phyloP scores from a whole-genome alignment of 1,140 invertebrate species.

The Dendroctonus valens region DNA sequence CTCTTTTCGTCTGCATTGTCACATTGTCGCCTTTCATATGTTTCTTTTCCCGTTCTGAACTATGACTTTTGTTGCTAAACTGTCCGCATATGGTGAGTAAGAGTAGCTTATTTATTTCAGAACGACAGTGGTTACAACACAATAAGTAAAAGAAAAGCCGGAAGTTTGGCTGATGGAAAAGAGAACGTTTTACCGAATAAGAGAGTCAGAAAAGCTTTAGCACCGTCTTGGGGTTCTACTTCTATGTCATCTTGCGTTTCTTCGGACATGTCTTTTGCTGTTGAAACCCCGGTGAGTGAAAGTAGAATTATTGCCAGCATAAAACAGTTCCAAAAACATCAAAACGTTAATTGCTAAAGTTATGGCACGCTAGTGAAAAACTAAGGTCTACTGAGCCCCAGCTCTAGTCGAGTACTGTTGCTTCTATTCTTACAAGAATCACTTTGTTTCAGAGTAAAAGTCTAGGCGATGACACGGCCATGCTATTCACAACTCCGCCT shows the following conservation, averaged over 20 bases:
- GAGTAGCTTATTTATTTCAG: conserved; percentile 45
- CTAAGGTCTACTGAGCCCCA: too few species aligned
- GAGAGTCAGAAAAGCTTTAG: conserved; percentile 72
- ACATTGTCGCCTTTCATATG: too few species aligned
- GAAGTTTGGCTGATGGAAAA: conserved; percentile 55
- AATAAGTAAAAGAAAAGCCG: conserved; percentile 52
- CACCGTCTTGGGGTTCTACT: conserved; percentile 66
- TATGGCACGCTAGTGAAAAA: too few species aligned
- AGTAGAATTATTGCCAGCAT: too few species aligned
- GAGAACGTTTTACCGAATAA: conserved; percentile 69
- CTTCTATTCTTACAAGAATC: neutral
- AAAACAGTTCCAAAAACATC: conserved; percentile 2
- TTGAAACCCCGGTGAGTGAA: conserved; percentile 71
- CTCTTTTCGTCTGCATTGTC: too few species aligned
- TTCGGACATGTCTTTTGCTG: conserved; percentile 62
- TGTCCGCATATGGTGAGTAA: neutral
- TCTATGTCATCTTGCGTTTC: conserved; percentile 54
- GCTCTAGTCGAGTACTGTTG: neutral
- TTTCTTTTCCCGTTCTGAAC: too few species aligned
- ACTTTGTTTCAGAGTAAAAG: conserved; percentile 72
- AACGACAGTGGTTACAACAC: conserved; percentile 63
- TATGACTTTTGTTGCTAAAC: too few species aligned
- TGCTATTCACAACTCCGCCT: conserved; percentile 79
- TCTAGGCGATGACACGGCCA: conserved; percentile 72
- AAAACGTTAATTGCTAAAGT: neutral